Conservation (phyloP, 2,797 vertebrate species). For the Oreochromis mossambicus region DNA sequence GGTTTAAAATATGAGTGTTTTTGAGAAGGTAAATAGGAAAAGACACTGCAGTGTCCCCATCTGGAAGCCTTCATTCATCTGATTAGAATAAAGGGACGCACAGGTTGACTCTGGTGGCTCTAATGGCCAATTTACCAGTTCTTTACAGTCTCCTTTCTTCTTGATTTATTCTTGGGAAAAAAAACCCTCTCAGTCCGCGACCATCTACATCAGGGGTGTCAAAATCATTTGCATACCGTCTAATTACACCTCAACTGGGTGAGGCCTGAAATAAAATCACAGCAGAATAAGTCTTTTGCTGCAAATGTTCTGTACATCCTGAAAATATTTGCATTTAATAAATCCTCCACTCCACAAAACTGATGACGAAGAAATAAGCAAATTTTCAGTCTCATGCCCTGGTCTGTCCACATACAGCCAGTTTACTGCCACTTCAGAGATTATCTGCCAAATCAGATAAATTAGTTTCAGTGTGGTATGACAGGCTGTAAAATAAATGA, state of each 20-base stretch:
- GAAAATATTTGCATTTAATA: not conserved
- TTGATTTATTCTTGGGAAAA: not conserved
- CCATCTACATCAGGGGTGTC: not conserved
- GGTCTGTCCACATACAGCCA: not conserved
- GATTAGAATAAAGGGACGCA: not conserved
- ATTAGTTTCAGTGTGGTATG: not conserved
- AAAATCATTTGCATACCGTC: rapidly evolving
- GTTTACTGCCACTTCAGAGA: rapidly evolving
- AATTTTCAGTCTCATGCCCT: too few relatives aligned
- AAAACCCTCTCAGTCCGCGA: rapidly evolving
- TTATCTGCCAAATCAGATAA: not conserved
- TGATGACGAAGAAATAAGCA: not conserved
- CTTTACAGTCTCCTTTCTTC: not conserved
- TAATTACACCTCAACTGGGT: rapidly evolving
- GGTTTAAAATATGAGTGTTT: not conserved
- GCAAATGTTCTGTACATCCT: not conserved
- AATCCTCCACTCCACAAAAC: not conserved
- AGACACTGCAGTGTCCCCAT: not conserved
- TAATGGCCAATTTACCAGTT: rapidly evolving
- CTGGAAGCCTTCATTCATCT: not conserved
- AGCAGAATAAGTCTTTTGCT: not conserved
- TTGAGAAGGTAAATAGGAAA: not conserved
- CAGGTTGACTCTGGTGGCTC: not conserved
- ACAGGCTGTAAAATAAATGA: not conserved
- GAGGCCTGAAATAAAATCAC: not conserved